Conservation (phyloP, 2,113 vertebrate species). For the Nansenia antarctica region DNA sequence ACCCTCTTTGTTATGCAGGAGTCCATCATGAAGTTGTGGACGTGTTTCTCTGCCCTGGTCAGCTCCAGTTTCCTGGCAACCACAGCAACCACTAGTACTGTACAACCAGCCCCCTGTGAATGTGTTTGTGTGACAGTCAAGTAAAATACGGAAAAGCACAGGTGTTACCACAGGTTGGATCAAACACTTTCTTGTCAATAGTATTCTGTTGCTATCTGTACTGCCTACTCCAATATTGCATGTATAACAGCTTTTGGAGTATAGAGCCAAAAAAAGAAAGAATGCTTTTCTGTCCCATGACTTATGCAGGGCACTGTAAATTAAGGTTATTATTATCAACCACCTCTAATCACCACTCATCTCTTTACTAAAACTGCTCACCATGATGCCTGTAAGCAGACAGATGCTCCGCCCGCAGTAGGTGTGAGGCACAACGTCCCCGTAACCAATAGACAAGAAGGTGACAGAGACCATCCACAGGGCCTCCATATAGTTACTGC, state of each 20-base stretch:
- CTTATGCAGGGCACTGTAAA: too few species aligned
- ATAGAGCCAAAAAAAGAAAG: too few species aligned
- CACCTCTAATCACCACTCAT: too few species aligned
- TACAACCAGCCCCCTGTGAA: constrained; percentile 89
- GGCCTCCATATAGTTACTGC: constrained; percentile 96
- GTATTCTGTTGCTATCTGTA: too few species aligned
- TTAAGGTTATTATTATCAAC: too few species aligned
- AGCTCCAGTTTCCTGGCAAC: constrained; percentile 93
- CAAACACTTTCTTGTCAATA: too few species aligned
- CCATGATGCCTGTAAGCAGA: constrained; percentile 95
- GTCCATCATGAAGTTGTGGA: constrained; percentile 98
- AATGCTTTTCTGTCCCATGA: too few species aligned
- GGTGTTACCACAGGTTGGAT: too few species aligned
- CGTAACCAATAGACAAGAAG: constrained; percentile 95
- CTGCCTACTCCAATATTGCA: too few species aligned
- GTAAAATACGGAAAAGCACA: too few species aligned
- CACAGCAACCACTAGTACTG: constrained; percentile 91
- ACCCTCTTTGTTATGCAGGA: constrained; percentile 94
- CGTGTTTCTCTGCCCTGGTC: constrained; percentile 94
- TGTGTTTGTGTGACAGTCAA: not conserved
- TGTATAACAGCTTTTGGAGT: too few species aligned
- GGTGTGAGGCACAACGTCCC: constrained; percentile 95
- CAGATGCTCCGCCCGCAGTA: constrained; percentile 97
- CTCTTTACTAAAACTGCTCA: constrained; percentile 60
- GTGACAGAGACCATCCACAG: constrained; percentile 98